Conservation (phyloP, 2,888 invertebrate genomes). For the Noctua fimbriata region DNA sequence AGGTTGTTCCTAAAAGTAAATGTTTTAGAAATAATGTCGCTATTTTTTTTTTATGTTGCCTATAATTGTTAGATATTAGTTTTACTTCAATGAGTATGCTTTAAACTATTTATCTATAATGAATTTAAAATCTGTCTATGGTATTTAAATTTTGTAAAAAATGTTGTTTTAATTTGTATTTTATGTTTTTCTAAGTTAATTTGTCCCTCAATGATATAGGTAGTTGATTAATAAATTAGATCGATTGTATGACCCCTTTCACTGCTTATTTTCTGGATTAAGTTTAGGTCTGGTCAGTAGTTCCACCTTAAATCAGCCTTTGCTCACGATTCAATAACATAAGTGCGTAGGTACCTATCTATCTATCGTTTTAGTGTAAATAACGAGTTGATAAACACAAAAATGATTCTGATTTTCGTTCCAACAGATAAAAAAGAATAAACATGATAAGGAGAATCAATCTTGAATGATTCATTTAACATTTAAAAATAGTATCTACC, state of each 20-base stretch:
- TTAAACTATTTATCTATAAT: too few relatives aligned
- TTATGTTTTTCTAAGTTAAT: too few relatives aligned
- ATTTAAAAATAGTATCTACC: background rate
- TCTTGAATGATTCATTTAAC: slow-evolving; percentile 4
- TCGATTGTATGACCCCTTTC: background rate
- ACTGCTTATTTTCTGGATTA: background rate
- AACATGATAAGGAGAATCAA: slow-evolving; percentile 21
- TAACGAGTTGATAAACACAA: background rate
- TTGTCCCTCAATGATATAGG: too few relatives aligned
- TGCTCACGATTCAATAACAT: background rate
- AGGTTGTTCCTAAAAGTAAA: too few relatives aligned
- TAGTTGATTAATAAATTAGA: too few relatives aligned
- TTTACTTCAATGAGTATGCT: too few relatives aligned
- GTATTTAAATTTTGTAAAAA: too few relatives aligned
- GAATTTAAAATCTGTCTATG: too few relatives aligned
- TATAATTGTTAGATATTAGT: too few relatives aligned
- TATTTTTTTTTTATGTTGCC: too few relatives aligned
- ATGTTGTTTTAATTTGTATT: too few relatives aligned
- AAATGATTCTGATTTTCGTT: background rate
- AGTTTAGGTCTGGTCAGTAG: background rate
- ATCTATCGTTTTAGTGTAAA: background rate
- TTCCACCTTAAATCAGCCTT: background rate
- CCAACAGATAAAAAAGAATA: background rate
- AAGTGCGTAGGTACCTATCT: background rate
- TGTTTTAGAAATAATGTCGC: too few relatives aligned